Conservation (phyloP, 2,888 invertebrate genomes). For the Eubasilissa splendida region DNA sequence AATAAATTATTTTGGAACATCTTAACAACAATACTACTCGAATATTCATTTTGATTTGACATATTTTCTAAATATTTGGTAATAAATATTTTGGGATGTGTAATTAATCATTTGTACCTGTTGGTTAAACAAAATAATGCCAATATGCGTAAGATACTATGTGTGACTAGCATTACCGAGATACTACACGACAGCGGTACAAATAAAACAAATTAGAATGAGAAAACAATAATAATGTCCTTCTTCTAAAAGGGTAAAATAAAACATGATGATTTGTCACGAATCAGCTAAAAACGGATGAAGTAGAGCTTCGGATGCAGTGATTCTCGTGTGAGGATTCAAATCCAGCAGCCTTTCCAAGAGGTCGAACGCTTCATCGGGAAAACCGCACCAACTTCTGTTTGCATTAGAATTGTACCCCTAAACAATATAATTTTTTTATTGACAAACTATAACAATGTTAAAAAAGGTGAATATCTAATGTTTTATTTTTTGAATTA, state of each 20-base stretch:
- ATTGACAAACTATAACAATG: not conserved
- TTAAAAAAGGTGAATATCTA: not conserved
- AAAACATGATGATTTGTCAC: slow-evolving; percentile 40
- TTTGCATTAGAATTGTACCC: slow-evolving; percentile 1
- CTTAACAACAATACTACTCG: not conserved
- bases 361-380: slow-evolving; percentile 82
- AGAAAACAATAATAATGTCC: not conserved
- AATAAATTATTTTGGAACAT: no score
- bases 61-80: slow-evolving; percentile 24
- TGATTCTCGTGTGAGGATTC: slow-evolving; percentile 82
- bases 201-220: not conserved
- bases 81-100: slow-evolving; percentile 14
- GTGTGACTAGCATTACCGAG: slow-evolving; percentile 22
- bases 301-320: slow-evolving; percentile 81
- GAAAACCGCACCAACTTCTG: slow-evolving; percentile 69
- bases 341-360: slow-evolving; percentile 81
- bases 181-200: slow-evolving; percentile 5
- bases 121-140: slow-evolving; percentile 12
- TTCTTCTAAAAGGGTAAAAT: not conserved
- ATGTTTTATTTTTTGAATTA: not conserved
- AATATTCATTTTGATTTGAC: not conserved
- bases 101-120: slow-evolving; percentile 27
- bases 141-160: slow-evolving; percentile 6
- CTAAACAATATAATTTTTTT: slow-evolving; percentile 16
- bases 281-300: slow-evolving; percentile 79